Conservation (phyloP, 2,797 vertebrate genomes). For the Falco berigora region DNA sequence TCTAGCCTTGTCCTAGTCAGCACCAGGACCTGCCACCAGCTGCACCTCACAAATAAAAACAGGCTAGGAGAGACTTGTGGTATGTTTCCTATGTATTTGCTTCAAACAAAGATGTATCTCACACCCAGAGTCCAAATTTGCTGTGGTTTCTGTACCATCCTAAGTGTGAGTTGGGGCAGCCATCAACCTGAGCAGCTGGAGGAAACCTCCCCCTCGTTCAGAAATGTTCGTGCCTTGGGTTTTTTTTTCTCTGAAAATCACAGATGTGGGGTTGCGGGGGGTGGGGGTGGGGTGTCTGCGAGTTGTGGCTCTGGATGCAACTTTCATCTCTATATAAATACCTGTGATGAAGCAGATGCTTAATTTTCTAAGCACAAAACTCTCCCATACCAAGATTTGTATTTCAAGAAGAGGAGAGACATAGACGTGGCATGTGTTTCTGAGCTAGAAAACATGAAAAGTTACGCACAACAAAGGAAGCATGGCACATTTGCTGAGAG, state of each 20-base stretch:
- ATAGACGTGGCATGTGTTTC: not conserved
- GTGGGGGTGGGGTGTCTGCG: rapidly evolving
- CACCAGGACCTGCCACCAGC: not conserved
- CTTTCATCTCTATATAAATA: not conserved
- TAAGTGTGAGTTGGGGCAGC: not conserved
- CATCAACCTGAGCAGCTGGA: not conserved
- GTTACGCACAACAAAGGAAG: not conserved
- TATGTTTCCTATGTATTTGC: not conserved
- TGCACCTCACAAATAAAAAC: not conserved
- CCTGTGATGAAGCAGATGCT: not conserved
- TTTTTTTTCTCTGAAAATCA: not conserved
- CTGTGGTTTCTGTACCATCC: not conserved
- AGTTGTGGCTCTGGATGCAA: not conserved
- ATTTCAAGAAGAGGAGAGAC: not conserved
- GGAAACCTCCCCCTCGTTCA: not conserved
- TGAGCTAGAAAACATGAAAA: not conserved
- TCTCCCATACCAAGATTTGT: not conserved
- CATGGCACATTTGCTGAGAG: not conserved
- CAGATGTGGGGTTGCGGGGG: not conserved
- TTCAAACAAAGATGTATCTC: not conserved
- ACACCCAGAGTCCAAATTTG: not conserved
- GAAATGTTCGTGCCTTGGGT: not conserved
- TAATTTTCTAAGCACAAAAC: not conserved
- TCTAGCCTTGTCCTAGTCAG: not conserved
- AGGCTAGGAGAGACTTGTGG: not conserved